phyloP scores from a whole-genome alignment of 2,797 vertebrate species.

The Australoheros facetus region DNA sequence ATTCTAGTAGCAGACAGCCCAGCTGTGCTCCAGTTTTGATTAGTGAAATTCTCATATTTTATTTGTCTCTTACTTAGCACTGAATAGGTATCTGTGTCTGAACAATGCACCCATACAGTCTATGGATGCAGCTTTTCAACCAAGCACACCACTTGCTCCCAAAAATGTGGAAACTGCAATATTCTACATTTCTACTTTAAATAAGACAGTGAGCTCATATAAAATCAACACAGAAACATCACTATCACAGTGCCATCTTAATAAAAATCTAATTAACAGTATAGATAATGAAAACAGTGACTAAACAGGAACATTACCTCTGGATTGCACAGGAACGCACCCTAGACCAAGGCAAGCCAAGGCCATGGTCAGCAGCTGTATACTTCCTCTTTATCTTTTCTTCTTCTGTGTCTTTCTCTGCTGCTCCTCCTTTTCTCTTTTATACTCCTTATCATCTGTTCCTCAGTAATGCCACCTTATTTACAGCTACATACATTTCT shows the following conservation, averaged over 20 bases:
- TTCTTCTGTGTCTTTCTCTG: constrained; percentile 11
- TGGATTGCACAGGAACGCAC: constrained; percentile 61
- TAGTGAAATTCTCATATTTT: too few species aligned
- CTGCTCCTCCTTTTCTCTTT: constrained; percentile 25
- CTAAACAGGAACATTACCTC: constrained; percentile 61
- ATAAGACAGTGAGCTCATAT: not conserved
- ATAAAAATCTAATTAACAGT: constrained; percentile 10
- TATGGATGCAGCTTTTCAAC: too few species aligned
- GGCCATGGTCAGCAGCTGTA: constrained; percentile 64
- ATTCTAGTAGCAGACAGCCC: too few species aligned
- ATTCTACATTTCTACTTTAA: not conserved
- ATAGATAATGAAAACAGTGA: constrained; percentile 3
- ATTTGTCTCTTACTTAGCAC: not conserved
- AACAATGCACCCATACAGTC: not conserved
- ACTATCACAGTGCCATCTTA: not conserved
- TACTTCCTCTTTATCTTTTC: constrained; percentile 16
- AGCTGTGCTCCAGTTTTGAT: too few species aligned
- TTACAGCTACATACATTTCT: constrained; percentile 24
- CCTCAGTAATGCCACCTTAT: constrained; percentile 17
- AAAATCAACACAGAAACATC: not conserved
- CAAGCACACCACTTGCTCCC: not conserved
- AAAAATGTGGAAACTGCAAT: not conserved
- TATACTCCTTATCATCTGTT: constrained; percentile 43
- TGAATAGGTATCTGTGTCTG: not conserved
- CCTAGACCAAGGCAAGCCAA: constrained; percentile 73